A percentile compares a stretch with the other conserved stretches of the same genome.
These are phyloP conservation scores for Ruditapes philippinarum DNA, from an alignment of 1,140 invertebrate genomes.

Conservation along the genomic window DNA sequence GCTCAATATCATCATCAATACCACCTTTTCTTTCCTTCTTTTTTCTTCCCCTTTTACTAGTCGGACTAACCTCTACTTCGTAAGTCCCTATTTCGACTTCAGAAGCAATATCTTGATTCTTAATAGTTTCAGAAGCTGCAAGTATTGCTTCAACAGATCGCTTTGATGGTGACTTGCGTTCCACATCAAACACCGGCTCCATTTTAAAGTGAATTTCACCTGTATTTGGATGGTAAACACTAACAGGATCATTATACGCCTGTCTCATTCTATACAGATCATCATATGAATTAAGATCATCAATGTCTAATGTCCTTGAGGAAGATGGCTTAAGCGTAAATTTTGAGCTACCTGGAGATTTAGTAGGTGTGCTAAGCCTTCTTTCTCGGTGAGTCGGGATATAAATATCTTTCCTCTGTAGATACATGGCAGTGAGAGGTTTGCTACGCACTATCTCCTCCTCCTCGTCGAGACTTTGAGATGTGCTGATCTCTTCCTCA, in stretches of 20 bases:
- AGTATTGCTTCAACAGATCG: slow-evolving; percentile 64
- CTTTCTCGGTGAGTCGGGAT: slow-evolving; percentile 15
- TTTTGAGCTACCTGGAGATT: slow-evolving; percentile 59
- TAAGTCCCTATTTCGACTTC: slow-evolving; percentile 65
- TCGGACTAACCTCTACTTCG: slow-evolving; percentile 58
- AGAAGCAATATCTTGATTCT: slow-evolving; percentile 64
- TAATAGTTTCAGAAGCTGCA: slow-evolving; percentile 63
- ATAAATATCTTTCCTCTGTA: slow-evolving; percentile 48
- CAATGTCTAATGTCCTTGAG: slow-evolving; percentile 39
- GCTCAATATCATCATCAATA: slow-evolving; percentile 67
- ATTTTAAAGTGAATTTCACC: slow-evolving; percentile 58
- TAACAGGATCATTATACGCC: slow-evolving; percentile 48
- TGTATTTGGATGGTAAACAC: slow-evolving; percentile 66
- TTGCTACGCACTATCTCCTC: slow-evolving; percentile 64
- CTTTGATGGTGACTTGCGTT: slow-evolving; percentile 31
- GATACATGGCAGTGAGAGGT: slow-evolving; percentile 63
- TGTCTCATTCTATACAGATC: slow-evolving; percentile 39
- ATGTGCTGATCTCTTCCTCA: slow-evolving; percentile 49
- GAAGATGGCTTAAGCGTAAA: slow-evolving; percentile 50
- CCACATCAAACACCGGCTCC: slow-evolving; percentile 38
- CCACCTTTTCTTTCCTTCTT: slow-evolving; percentile 39
- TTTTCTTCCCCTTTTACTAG: slow-evolving; percentile 29
- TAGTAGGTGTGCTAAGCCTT: slow-evolving; percentile 29
- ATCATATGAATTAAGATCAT: not conserved
- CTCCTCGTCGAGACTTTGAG: slow-evolving; percentile 44